Evolutionary conservation across 2,888 invertebrate species (phyloP), one percentile per base, ranked within the genome.

Genomic region (Ischnus inquisitorius): DNA sequence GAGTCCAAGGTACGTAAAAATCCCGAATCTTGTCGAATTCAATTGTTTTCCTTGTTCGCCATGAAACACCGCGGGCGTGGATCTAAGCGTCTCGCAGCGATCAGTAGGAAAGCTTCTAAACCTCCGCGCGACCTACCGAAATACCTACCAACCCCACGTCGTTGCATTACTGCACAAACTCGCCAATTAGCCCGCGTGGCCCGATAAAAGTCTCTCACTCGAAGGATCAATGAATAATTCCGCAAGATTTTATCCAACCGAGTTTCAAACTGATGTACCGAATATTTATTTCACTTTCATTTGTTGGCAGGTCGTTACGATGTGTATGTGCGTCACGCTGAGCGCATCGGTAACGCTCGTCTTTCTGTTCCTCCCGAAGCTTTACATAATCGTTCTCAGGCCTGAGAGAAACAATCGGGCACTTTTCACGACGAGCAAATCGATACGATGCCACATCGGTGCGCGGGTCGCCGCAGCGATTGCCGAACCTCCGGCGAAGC

Each of bases 361-460:
- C 68, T 95, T 97, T 87, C 94, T 97, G 79, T 97, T 97, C 93
- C 94, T 96, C 85, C 97, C 97, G 2, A 97, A 97, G 94, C 93
- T 97, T 62, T 97, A 96, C 93, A 96, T 97, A 89, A 97, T 97
- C 86, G 92, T 97, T 54, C 94, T 96, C 89, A 95, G 96, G 82
- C 97, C 97, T 3, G 96, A 97, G 93, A 95, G 96, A 90, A 97
- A 97, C 93, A 96, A 96, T 88, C 94, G 97, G 65, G 96, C 96
- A 28, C 95, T 96, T 85, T 97, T 96, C 91, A 95, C 95, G 1
- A 96, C 96, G 1, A 94, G 95, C 84, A 95, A 95, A 90, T 94
- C 95, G 79, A 95, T 96, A 34, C 93, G 96, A 39, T 95, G 95
- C 88, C 95, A 95, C 90, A 95, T 95, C 83, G 95, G 95, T 43